Evolutionary conservation across 2,888 invertebrate species (phyloP).

Genomic region (Acleris sparsana): DNA sequence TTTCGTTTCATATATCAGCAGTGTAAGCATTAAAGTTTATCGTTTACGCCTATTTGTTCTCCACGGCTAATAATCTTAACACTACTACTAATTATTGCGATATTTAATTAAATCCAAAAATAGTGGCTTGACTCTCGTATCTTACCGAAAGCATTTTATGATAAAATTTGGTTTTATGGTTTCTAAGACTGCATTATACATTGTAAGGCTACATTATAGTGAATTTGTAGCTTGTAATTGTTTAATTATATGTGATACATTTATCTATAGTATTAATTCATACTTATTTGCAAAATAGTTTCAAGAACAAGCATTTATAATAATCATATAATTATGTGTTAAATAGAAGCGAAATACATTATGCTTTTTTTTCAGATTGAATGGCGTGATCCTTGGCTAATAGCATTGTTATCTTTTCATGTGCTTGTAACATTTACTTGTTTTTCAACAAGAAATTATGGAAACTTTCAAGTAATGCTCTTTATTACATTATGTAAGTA

Average conservation of each 20-base stretch:
- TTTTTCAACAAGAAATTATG: slow-evolving; percentile 91
- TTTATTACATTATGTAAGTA: slow-evolving; percentile 92
- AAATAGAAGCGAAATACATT: no score
- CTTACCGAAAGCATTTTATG: no score
- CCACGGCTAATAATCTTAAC: background rate
- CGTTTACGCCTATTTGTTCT: background rate
- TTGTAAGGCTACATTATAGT: background rate
- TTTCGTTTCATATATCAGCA: slow-evolving; percentile 90
- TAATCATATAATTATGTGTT: no score
- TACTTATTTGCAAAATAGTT: background rate
- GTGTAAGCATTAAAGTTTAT: slow-evolving; percentile 83
- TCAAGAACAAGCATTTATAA: slow-evolving; percentile 5
- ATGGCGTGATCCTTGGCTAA: slow-evolving; percentile 95
- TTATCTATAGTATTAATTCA: background rate
- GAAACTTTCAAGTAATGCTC: slow-evolving; percentile 92
- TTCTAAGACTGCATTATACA: background rate
- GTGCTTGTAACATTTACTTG: slow-evolving; percentile 90
- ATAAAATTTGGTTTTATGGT: no score
- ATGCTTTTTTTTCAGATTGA: slow-evolving; percentile 92
- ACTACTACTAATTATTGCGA: no score
- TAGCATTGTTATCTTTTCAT: slow-evolving; percentile 89
- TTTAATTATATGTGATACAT: background rate
- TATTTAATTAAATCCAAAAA: no score
- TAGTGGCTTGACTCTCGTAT: no score
- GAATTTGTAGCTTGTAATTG: background rate